These are phyloP conservation scores for Syrista parreyssii DNA, from an alignment of 2,888 invertebrate genomes.

Conservation along the genomic window DNA sequence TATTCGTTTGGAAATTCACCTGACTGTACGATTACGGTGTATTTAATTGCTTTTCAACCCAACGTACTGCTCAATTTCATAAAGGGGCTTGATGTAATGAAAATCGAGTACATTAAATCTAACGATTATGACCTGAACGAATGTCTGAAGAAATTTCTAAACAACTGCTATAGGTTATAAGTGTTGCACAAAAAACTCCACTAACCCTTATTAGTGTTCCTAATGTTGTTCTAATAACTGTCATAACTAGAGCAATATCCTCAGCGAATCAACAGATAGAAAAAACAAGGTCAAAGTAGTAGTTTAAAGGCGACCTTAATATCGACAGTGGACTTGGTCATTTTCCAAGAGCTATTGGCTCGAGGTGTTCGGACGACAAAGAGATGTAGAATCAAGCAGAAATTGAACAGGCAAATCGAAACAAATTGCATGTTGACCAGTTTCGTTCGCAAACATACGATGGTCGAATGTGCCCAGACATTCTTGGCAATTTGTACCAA, in stretches of 20 bases:
- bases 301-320: neutral
- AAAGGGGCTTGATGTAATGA: neutral
- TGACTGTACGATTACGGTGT: neutral
- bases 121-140: neutral
- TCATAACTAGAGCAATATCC: neutral
- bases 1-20: neutral
- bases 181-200: neutral
- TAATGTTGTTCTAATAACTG: neutral
- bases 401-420: neutral
- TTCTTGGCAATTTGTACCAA: neutral
- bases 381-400: neutral
- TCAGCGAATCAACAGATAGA: neutral
- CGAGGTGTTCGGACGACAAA: neutral
- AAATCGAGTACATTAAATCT: neutral
- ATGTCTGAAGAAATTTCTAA: neutral
- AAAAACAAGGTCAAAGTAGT: too few relatives aligned
- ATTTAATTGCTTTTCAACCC: neutral
- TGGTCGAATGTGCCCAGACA: neutral
- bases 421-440: neutral
- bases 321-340: neutral
- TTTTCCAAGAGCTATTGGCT: neutral
- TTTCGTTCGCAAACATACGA: neutral
- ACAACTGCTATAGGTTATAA: neutral
- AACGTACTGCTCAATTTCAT: neutral
- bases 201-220: neutral